Evolutionary conservation across 2,113 vertebrate genomes (phyloP), one percentile per base, ranked within the genome.

Genomic region (Pandion haliaetus): DNA sequence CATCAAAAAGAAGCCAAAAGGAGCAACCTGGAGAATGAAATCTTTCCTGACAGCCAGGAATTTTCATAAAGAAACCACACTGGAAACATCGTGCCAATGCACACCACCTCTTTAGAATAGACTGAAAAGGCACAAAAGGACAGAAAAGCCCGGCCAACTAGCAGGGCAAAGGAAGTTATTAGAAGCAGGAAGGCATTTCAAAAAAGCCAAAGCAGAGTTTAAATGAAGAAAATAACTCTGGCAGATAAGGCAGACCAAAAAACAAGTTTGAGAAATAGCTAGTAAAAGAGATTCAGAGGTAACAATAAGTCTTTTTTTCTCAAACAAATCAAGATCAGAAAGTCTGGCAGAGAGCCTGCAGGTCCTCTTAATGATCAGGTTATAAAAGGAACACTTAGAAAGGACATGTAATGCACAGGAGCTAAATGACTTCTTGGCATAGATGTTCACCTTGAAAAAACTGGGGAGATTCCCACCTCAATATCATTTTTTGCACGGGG

Each of bases 221-320:
- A 93, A 97, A 89, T 89, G 17, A 86, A 89, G 89, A 84, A 96
- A 95, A 82, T 84, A 84, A 95, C 54, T 92, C 44, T 63, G 50
- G n/a, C 47, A 91, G 63, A 88, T 84, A 79, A 62, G 21, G 57
- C 12, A 76, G 38, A 82, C 45, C 11, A 81, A 90, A 93, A 94
- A 92, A 71, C 49, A 71, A 74, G 11, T 77, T 90, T 42, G 76
- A 91, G 57, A 89, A 91, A 87, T 57, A 90, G 44, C 32, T 79
- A 65, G 88, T 62, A 63, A 83, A 92, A 84, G 61, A 74, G 40
- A 87, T 91, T 67, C 52, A 89, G 57, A 63, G 59, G 50, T 83
- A 93, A 54, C 81, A 95, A 77, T 55, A 88, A 74, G 13, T 62
- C 19, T 38, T 54, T 57, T 71, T 47, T 77, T 69, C 32, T 69